phyloP scores from a whole-genome alignment of 2,888 invertebrate species.

The Amphipoea lucens region DNA sequence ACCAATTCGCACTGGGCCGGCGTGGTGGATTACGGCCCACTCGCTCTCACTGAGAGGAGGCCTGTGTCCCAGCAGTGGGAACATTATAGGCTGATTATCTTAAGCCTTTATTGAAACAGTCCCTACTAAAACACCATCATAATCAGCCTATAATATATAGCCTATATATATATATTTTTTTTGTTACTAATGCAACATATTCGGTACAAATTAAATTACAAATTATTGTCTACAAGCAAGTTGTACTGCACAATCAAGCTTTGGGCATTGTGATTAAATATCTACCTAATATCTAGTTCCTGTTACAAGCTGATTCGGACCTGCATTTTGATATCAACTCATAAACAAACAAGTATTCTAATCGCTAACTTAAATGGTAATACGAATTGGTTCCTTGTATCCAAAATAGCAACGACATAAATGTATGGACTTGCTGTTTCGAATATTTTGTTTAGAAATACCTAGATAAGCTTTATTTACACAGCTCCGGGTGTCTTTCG shows the following conservation, averaged over 20 bases:
- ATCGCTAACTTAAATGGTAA: constrained; percentile 31
- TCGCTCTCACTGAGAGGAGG: no score
- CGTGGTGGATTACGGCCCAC: no score
- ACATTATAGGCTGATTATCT: no score
- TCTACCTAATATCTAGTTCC: constrained; percentile 24
- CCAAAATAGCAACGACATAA: constrained; percentile 34
- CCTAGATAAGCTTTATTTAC: background rate
- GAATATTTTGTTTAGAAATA: background rate
- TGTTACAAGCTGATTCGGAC: constrained; percentile 24
- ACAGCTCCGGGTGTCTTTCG: background rate
- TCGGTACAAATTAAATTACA: constrained; percentile 12
- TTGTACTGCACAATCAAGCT: constrained; percentile 23
- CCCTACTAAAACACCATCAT: background rate
- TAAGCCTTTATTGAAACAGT: no score
- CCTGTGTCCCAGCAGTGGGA: no score
- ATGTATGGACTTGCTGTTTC: constrained; percentile 13
- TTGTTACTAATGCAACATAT: no score
- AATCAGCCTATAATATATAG: no score
- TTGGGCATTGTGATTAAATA: background rate
- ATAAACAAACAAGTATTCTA: constrained; percentile 55
- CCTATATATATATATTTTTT: no score
- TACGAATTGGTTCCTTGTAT: constrained; percentile 32
- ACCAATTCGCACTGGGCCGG: no score
- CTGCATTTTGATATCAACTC: constrained; percentile 25
- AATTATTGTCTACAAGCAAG: constrained; percentile 7